These are phyloP conservation scores for Stenoptilia bipunctidactyla DNA, from an alignment of 2,888 invertebrate genomes.

Conservation along the genomic window DNA sequence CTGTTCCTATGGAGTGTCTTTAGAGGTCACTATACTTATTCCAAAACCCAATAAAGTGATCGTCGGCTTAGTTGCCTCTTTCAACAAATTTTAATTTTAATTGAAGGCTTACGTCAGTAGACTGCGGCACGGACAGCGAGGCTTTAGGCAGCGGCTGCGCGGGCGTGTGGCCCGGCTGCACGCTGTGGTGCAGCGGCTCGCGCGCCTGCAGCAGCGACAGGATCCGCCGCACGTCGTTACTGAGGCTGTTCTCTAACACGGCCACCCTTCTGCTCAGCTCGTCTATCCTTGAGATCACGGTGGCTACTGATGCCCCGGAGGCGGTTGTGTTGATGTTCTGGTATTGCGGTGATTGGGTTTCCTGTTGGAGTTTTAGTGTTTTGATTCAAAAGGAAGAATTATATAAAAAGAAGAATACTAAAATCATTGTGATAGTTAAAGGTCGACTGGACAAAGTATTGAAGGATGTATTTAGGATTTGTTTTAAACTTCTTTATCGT, in stretches of 20 bases:
- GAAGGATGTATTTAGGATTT: too few relatives aligned
- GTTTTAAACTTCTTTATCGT: too few relatives aligned
- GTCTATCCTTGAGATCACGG: constrained; percentile 77
- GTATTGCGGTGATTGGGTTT: constrained; percentile 55
- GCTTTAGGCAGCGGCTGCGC: constrained; percentile 49
- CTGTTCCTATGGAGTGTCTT: too few relatives aligned
- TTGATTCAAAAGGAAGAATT: constrained; percentile 1
- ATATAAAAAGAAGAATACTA: too few relatives aligned
- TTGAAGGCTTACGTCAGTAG: constrained; percentile 33
- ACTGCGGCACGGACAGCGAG: constrained; percentile 54
- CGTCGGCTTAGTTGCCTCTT: too few relatives aligned
- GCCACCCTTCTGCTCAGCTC: constrained; percentile 78
- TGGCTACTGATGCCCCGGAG: constrained; percentile 51
- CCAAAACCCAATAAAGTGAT: too few relatives aligned
- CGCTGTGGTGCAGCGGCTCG: constrained; percentile 31
- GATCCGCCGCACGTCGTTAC: constrained; percentile 80
- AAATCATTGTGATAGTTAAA: too few relatives aligned
- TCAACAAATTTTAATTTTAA: too few relatives aligned
- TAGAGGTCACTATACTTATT: too few relatives aligned
- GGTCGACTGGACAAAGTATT: too few relatives aligned
- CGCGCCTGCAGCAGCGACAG: constrained; percentile 74
- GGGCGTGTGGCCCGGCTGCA: constrained; percentile 43
- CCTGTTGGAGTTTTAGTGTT: constrained; percentile 27
- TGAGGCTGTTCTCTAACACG: constrained; percentile 79
- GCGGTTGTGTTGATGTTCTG: constrained; percentile 54